Evolutionary conservation across 1,140 invertebrate species (phyloP), one percentile per base, ranked within the genome.

Genomic region (Bombus huntii): DNA sequence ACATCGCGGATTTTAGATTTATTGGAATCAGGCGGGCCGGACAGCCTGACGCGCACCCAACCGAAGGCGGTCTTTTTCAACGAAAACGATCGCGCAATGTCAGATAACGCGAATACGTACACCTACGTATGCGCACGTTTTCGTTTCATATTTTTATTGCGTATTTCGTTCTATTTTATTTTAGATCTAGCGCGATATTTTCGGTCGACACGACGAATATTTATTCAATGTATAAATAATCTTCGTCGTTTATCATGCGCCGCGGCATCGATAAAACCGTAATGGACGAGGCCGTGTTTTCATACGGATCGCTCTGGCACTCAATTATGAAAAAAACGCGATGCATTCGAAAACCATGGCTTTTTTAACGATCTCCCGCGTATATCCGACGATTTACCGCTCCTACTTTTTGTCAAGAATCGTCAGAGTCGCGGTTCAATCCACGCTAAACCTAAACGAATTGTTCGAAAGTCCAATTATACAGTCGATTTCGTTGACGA

Each of bases 151-250:
- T 37, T 68, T 22, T 34, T 22, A 22, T 28, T 62, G 0, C 0
- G 3, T 9, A 18, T 66, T 66, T 34, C 9, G 9, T 22, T 34
- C 15, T 9, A 66, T 34, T 81, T 81, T 79, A 79, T 59, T 73
- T 53, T 22, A 62, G 47, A 85, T 85, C 53, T 25, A 3, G 0
- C 15, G 68, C 83, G 77, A 85, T 85, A 78, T 85, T 79, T 62
- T 73, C 37, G 8, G 1, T 1, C 6, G 10, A 31, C 13, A 47
- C 42, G 57, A 28, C 25, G 62, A 77, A 80, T 80, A 85, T 85
- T 85, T 80, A 73, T 85, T 28, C 76, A 31, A 18, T 12, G 53
- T 72, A 47, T 85, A 37, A 85, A 80, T 85, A 85, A 85, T 80
- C 53, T 37, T 22, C 18, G 68, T 22, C 83, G 83, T 85, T 80